Evolutionary conservation across 1,140 invertebrate species (phyloP).

Genomic region (Lepidurus apus): DNA sequence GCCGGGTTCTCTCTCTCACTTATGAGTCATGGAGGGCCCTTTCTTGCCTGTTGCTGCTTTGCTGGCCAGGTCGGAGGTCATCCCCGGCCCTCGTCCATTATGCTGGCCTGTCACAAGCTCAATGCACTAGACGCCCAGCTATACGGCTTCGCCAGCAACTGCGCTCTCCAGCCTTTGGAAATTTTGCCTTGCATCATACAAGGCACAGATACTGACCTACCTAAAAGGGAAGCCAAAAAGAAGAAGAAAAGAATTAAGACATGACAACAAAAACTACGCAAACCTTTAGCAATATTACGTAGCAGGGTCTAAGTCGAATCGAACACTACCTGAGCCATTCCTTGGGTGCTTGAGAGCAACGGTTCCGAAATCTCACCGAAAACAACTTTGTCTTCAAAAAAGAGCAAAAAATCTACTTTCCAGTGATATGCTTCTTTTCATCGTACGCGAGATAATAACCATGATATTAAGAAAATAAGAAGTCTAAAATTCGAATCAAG

Average conservation of each 20-base stretch:
- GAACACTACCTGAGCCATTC: not conserved
- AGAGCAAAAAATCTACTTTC: not conserved
- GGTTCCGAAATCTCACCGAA: too few species aligned
- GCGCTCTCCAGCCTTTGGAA: not conserved
- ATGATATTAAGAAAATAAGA: too few species aligned
- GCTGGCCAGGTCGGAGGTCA: constrained; percentile 20
- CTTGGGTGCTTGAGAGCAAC: constrained; percentile 4
- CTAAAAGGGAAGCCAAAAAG: too few species aligned
- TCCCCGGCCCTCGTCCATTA: constrained; percentile 13
- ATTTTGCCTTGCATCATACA: constrained; percentile 6
- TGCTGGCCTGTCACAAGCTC: constrained; percentile 3
- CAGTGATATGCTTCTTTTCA: not conserved
- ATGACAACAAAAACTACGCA: not conserved
- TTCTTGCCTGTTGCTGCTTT: constrained; percentile 12
- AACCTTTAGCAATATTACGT: not conserved
- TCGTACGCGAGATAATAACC: too few species aligned
- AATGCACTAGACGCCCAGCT: constrained; percentile 4
- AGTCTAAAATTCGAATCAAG: too few species aligned
- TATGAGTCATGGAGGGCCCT: not conserved
- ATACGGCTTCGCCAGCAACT: constrained; percentile 17
- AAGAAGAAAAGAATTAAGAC: too few species aligned
- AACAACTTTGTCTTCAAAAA: not conserved
- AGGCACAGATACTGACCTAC: not conserved
- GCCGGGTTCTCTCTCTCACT: not conserved
- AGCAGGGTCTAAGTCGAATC: too few species aligned